Conservation (phyloP, 2,113 vertebrate species). For the Micromys minutus region DNA sequence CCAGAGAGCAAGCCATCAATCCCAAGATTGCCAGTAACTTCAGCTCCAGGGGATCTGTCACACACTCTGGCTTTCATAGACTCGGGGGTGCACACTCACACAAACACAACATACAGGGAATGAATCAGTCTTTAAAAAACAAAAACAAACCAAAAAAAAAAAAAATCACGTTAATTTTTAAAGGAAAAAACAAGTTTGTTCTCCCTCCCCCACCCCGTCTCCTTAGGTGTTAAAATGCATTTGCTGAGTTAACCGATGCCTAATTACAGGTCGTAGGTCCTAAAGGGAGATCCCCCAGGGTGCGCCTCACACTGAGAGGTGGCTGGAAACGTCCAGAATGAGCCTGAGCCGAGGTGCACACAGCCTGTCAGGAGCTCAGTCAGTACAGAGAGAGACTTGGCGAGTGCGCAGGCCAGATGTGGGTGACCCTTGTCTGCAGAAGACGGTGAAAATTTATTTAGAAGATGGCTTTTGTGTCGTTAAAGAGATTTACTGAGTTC, state of each 20-base stretch:
- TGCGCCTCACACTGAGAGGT: not conserved
- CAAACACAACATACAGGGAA: not conserved
- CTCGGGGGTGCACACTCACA: not conserved
- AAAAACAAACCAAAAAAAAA: no score
- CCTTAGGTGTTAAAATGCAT: not conserved
- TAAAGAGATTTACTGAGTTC: not conserved
- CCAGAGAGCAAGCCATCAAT: not conserved
- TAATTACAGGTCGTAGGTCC: not conserved
- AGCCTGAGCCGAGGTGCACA: not conserved
- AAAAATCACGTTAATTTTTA: not conserved
- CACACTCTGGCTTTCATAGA: not conserved
- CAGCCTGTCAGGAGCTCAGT: not conserved
- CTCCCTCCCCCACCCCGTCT: no score
- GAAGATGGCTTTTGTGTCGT: not conserved
- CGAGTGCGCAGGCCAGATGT: not conserved
- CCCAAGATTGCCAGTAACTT: not conserved
- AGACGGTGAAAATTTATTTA: not conserved
- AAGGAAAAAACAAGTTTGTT: no score
- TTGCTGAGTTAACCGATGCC: not conserved
- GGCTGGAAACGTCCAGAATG: not conserved
- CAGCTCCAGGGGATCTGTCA: not conserved
- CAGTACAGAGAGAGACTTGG: not conserved
- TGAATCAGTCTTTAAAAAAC: not conserved
- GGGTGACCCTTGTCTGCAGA: not conserved
- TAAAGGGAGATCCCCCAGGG: not conserved